Conservation (phyloP, 2,888 invertebrate genomes). For the Diploptera punctata region DNA sequence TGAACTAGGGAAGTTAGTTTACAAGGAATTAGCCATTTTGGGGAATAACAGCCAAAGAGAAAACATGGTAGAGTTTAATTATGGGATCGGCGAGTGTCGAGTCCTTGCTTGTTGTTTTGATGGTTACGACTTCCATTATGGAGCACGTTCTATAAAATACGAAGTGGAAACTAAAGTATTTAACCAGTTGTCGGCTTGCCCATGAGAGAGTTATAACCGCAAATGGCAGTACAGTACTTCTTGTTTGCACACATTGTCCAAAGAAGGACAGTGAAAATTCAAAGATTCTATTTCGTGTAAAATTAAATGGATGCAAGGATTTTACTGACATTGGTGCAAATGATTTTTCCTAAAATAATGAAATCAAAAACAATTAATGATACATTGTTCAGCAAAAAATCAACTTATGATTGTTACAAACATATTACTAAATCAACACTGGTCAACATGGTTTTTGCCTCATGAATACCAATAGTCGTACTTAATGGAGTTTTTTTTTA, state of each 20-base stretch:
- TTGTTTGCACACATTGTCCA: slow-evolving; percentile 34
- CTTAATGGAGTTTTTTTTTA: no score
- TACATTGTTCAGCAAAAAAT: no score
- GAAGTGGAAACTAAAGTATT: slow-evolving; percentile 57
- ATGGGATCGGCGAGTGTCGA: slow-evolving; percentile 85
- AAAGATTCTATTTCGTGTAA: slow-evolving; percentile 40
- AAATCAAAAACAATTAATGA: no score
- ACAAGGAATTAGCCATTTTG: slow-evolving; percentile 81
- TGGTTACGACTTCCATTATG: slow-evolving; percentile 90
- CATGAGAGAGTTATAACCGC: slow-evolving; percentile 51
- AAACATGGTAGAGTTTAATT: slow-evolving; percentile 78
- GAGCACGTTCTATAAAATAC: slow-evolving; percentile 89
- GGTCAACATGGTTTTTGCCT: no score
- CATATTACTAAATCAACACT: no score
- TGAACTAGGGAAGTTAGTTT: slow-evolving; percentile 80
- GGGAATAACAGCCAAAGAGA: slow-evolving; percentile 73
- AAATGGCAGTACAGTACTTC: slow-evolving; percentile 35
- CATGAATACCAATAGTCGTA: no score
- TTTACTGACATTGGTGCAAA: slow-evolving; percentile 39
- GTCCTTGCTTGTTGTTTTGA: slow-evolving; percentile 78
- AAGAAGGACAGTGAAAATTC: slow-evolving; percentile 9
- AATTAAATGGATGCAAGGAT: slow-evolving; percentile 32
- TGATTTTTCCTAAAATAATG: no score
- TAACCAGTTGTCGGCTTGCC: slow-evolving; percentile 60
- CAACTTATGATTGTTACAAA: no score